Evolutionary conservation across 1,140 invertebrate genomes (phyloP), one percentile per base, ranked within the genome.

Genomic region (Aphaenogaster rudis): DNA sequence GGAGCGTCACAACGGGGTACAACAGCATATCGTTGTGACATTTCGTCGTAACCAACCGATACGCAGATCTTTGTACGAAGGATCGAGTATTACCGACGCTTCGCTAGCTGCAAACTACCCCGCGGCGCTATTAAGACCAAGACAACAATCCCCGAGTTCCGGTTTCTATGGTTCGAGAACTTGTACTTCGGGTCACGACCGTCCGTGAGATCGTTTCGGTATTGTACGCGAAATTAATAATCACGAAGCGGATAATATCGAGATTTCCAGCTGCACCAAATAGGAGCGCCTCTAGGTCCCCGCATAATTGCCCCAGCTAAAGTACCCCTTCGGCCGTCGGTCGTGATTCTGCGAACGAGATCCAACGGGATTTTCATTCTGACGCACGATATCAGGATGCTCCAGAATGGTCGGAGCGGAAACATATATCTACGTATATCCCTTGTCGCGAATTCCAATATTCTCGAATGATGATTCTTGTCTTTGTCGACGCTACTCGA

Each of bases 221-320:
- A 90, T 87, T 90, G 85, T 90, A 74, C 39, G 36, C 42, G 85
- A 87, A 90, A 90, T 90, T 90, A 90, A 90, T 90, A 90, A 90
- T 90, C 88, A 78, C 52, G 42, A 71, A 78, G 63, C 88, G 59
- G 88, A 90, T 90, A 89, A 90, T 90, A 84, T 86, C 76, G 84
- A 86, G 88, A 90, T 90, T 76, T 89, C 78, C 33, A 74, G 71
- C 71, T 66, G 21, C 71, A 52, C 42, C 64, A 66, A 86, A 77
- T 86, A 64, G 74, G 28, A 59, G 15, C 52, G 28, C 57, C 50
- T 66, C 50, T 59, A 54, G 67, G 61, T 17, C 57, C 2, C n/a
- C 36, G 69, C 36, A 76, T 77, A 80, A 80, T 90, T 82, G 66
- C 72, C 15, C n/a, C 8, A 17, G 39, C 17, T 59, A 80, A 82